Evolutionary conservation across 2,797 vertebrate species (phyloP).

Genomic region (Lagorchestes hirsutus): DNA sequence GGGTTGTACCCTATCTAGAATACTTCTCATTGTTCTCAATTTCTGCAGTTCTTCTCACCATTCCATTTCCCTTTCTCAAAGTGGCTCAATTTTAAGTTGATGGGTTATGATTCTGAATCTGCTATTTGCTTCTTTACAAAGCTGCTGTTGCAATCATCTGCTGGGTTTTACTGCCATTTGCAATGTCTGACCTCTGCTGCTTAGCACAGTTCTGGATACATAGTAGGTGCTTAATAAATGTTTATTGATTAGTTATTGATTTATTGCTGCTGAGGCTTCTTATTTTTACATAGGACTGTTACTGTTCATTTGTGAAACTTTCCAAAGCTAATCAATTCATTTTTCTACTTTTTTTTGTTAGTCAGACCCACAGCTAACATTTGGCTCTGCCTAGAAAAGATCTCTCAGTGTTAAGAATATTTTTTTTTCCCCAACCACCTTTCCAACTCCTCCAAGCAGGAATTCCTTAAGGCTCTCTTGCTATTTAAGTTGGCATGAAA

Average conservation of each 20-base stretch:
- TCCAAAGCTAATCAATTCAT: background rate
- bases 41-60: background rate
- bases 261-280: background rate
- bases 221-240: background rate
- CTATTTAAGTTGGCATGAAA: background rate
- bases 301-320: background rate
- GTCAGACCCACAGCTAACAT: background rate
- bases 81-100: background rate
- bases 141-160: background rate
- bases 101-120: background rate
- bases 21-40: background rate
- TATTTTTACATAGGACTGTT: background rate
- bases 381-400: background rate
- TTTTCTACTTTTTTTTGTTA: background rate
- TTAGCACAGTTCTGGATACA: background rate
- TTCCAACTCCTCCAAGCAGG: background rate
- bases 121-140: background rate
- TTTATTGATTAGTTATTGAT: background rate
- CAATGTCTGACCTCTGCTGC: background rate
- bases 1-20: background rate
- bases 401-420: background rate
- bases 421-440: background rate
- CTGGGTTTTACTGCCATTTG: background rate
- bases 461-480: background rate
- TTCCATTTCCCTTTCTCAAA: background rate